A percentile compares a stretch with the other conserved stretches of the same genome.
Evolutionary conservation across 23 tunicate genomes (phyloP).

Genomic region (Trididemnum nubilum): DNA sequence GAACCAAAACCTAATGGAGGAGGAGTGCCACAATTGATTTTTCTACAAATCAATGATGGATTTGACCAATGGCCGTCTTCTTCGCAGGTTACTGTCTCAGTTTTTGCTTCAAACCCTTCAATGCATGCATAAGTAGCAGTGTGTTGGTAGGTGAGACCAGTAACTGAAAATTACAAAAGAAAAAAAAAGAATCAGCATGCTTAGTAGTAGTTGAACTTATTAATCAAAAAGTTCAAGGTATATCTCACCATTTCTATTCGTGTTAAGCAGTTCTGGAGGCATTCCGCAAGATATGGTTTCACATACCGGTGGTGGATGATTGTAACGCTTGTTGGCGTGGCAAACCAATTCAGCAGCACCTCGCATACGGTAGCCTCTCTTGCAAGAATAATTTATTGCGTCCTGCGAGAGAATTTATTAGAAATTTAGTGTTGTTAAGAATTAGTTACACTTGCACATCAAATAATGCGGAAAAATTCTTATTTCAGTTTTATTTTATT

Average conservation of each 20-base stretch:
- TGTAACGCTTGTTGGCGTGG: slow-evolving; percentile 35
- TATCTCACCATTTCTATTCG: slow-evolving; percentile 10
- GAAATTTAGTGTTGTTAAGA: too few relatives aligned
- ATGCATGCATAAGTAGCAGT: slow-evolving; percentile 49
- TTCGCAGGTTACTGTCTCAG: slow-evolving; percentile 41
- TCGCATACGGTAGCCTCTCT: slow-evolving; percentile 49
- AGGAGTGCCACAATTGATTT: slow-evolving; percentile 70
- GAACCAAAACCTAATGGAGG: slow-evolving; percentile 38
- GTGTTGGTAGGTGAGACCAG: slow-evolving; percentile 15
- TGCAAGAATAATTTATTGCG: slow-evolving; percentile 30
- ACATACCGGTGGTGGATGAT: slow-evolving; percentile 38
- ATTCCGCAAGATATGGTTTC: slow-evolving; percentile 44
- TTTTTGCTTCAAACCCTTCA: slow-evolving; percentile 34
- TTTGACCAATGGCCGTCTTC: slow-evolving; percentile 56
- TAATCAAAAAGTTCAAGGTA: too few relatives aligned
- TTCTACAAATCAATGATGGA: slow-evolving; percentile 36
- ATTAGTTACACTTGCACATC: too few relatives aligned
- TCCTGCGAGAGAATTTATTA: slow-evolving; percentile 45
- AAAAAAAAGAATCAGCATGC: too few relatives aligned
- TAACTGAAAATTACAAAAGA: slow-evolving; percentile 16
- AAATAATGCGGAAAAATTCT: too few relatives aligned
- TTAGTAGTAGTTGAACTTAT: too few relatives aligned
- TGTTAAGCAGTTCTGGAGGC: slow-evolving; percentile 27
- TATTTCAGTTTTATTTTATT: too few relatives aligned
- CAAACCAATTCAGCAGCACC: slow-evolving; percentile 53